Evolutionary conservation across 2,888 invertebrate species (phyloP), one percentile per base, ranked within the genome.

Genomic region (Sisyra terminalis): DNA sequence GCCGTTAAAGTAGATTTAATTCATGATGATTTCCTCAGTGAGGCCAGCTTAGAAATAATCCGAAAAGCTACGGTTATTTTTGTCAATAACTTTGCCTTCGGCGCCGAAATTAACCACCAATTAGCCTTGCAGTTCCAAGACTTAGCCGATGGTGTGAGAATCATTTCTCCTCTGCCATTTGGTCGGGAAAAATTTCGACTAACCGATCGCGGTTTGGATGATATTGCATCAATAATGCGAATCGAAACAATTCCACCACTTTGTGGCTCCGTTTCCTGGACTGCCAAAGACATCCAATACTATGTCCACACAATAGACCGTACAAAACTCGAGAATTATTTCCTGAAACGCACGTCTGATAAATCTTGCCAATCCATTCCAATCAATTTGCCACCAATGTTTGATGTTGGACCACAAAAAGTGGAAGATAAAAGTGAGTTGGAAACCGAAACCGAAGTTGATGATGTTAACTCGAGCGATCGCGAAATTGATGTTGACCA

Each of bases 171-270:
- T 8, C 17, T 37, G 2, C 16, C 37, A 10, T 37, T 37, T 37
- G 15, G 37, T 18, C 37, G 16, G 16, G 37, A 37, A 37, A 37
- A 37, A 10, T 37, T 37, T 6, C 37, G 37, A 17, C n/a, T 37
- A 16, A 37, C 37, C 8, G 37, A 18, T 7, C 37, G 37, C 2
- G 17, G 37, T 18, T 37, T 37, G 17, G 17, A 10, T 37, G 17
- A 37, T 18, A 37, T 37, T 2, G 37, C 37, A 17, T 37, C 37
- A 10, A 37, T 37, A 17, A 37, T 37, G 37, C 16, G 16, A 8
- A 37, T 37, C 9, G 37, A 17, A 11, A 18, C n/a, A 17, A 37
- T 37, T 18, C 37, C 37, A 37, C 37, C 16, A n/a, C 18, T 37
- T 17, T 17, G 18, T 17, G 37, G 37, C 9, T 17, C 37, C 3